Evolutionary conservation across 2,797 vertebrate genomes (phyloP).

Genomic region (Sebastes trivittatus): DNA sequence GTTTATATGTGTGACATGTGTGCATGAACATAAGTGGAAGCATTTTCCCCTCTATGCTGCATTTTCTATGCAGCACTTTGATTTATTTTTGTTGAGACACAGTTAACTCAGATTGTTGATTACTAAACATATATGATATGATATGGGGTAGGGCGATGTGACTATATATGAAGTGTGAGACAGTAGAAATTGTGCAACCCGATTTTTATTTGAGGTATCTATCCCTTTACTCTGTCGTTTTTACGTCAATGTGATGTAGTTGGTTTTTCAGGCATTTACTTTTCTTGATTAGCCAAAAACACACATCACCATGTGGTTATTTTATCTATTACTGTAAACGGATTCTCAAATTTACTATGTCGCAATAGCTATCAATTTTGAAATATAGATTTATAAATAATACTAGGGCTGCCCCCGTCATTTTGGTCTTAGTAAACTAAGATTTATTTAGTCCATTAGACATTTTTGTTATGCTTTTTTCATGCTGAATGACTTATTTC

Average conservation of each 20-base stretch:
- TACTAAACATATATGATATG: background rate
- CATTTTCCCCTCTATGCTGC: background rate
- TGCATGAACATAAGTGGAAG: slow-evolving; percentile 1
- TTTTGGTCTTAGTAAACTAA: no score
- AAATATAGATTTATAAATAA: no score
- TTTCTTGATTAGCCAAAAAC: background rate
- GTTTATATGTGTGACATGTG: slow-evolving; percentile 12
- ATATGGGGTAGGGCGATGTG: background rate
- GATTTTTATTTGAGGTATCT: background rate
- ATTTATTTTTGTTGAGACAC: background rate
- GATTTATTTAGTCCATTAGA: no score
- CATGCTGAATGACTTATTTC: no score
- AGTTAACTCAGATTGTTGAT: background rate
- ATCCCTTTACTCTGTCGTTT: background rate
- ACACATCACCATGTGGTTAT: background rate
- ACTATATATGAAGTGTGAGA: background rate
- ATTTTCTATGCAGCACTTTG: background rate
- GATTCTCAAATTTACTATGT: background rate
- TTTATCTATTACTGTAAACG: background rate
- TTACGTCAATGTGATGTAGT: background rate
- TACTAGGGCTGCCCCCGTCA: no score
- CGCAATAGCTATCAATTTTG: background rate
- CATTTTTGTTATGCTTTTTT: no score
- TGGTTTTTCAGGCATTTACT: background rate
- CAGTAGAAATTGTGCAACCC: background rate